phyloP scores from a whole-genome alignment of 1,140 invertebrate species.

The Pogonognathellus flavescens region DNA sequence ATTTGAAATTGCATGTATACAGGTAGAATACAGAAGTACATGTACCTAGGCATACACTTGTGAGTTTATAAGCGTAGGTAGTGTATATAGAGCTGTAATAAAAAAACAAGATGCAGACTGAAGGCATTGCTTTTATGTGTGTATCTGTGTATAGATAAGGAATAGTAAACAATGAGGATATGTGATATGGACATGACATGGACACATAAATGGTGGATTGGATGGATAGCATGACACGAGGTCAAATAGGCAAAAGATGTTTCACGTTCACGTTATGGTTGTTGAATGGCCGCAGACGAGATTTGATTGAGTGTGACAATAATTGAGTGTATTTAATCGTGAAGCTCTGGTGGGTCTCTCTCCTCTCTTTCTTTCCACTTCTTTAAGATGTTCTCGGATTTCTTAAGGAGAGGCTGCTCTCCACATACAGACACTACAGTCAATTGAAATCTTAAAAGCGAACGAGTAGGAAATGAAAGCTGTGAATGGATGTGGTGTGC shows the following conservation, averaged over 20 bases:
- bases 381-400: no score
- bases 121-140: neutral
- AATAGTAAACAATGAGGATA: no score
- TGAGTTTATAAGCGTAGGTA: no score
- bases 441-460: conserved; percentile 20
- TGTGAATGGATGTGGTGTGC: neutral
- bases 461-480: neutral
- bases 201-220: no score
- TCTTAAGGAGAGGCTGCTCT: no score
- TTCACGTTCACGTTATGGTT: neutral
- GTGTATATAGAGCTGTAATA: no score
- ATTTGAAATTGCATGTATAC: no score
- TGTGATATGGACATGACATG: no score
- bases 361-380: neutral
- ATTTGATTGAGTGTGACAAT: conserved; percentile 50
- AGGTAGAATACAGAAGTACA: no score
- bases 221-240: neutral
- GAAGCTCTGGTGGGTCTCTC: conserved; percentile 26
- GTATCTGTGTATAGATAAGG: neutral
- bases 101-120: no score
- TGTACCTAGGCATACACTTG: no score
- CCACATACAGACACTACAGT: neutral
- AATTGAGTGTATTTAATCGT: conserved; percentile 46
- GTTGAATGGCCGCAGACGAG: conserved; percentile 4
- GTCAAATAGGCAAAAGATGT: neutral